phyloP scores from a whole-genome alignment of 2,113 vertebrate species.

The Cettia cetti region DNA sequence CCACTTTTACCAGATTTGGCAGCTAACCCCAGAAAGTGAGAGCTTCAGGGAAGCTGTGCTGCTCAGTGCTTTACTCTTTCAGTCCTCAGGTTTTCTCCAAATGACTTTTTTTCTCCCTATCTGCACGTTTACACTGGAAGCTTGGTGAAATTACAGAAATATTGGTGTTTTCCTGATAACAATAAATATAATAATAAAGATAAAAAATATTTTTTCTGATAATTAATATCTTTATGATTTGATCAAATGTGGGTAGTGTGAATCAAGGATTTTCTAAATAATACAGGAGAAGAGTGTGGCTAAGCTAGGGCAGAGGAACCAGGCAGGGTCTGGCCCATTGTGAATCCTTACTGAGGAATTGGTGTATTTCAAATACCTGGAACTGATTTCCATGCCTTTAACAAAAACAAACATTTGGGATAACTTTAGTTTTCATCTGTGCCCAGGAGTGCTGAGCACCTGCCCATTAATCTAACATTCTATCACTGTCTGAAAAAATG shows the following conservation, averaged over 20 bases:
- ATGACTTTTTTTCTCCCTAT: rapidly evolving
- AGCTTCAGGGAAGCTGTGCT: neutral
- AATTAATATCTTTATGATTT: neutral
- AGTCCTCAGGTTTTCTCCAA: neutral
- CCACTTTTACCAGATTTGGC: neutral
- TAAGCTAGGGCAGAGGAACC: neutral
- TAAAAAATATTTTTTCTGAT: neutral
- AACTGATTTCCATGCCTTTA: neutral
- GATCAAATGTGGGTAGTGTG: neutral
- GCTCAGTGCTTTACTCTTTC: neutral
- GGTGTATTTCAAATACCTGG: neutral
- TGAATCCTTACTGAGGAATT: neutral
- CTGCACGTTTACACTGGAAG: neutral
- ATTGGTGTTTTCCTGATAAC: neutral
- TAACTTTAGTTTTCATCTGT: neutral
- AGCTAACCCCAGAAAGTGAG: neutral
- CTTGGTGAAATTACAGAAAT: neutral
- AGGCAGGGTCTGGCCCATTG: neutral
- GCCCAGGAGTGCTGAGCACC: neutral
- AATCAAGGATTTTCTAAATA: neutral
- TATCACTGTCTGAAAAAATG: neutral
- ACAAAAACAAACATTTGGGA: neutral
- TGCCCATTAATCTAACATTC: neutral
- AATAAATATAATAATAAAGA: neutral
- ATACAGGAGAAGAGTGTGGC: neutral